Evolutionary conservation across 1,140 invertebrate species (phyloP), one percentile per base, ranked within the genome.

Genomic region (Aporrectodea caliginosa): DNA sequence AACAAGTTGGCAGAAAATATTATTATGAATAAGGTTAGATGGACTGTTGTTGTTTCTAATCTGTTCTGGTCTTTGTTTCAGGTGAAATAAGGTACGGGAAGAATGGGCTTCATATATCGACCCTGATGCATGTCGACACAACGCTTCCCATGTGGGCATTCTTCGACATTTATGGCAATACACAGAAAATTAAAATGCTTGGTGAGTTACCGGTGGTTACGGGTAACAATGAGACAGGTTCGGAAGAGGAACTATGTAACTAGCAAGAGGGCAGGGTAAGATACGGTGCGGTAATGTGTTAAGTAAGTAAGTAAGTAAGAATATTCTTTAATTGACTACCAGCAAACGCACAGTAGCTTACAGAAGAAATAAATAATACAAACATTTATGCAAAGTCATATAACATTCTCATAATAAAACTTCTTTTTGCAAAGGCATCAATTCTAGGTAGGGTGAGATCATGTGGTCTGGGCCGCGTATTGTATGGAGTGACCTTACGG

Each of bases 141-240:
- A 94, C 86, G 12, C 80, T 88, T n/a, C 86, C 86, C 1, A 87
- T 98, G 0, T 98, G 96, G 96, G 93, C 94, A 0, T 98, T 98
- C 87, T 94, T 98, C 79, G 97, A 99, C 86, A 92, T 98, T 0
- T 98, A 97, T 84, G 97, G 96, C 0, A 95, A 94, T 78, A 97
- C 96, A 0, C 92, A 94, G 84, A 93, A 93, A 83, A 92, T 98
- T 12, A 91, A 93, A 81, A 90, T 93, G 83, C 86, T 95, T 35
- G 92, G 90, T 89, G 84, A 85, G 84, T 82, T n/a, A 16, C 70
- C 31, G 34, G 14, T 73, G 16, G 34, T 32, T 34, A 14, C 43
- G 12, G 33, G 29, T 73, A 2, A 35, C 70, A 12, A 6, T 75
- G 6, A 73, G 1, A 75, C 1, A 16, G 35, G 29, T 78, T n/a